Base-by-base conservation (phyloP, 2,888 invertebrate species). In the Tortrix viridana region DNA sequence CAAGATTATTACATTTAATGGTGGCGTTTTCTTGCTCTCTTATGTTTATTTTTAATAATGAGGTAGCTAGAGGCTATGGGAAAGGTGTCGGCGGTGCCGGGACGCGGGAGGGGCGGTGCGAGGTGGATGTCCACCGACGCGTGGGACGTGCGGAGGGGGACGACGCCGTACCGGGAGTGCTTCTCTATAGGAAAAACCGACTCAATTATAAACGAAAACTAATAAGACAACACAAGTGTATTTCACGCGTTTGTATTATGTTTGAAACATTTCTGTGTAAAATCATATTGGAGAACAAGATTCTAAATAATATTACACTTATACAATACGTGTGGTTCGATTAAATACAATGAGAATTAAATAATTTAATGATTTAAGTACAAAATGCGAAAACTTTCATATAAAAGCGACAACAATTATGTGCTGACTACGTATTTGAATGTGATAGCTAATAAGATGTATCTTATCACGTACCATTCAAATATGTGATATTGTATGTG, bases 121-220 rank as follows among this genome's bases (percentile, higher is more conserved):
- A 82, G 68, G 66, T 81, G 83, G 69, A 91, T 85, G 68, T 89
- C 82, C 75, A 88, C 79, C 38, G 84, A 80, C 32, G 89, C 90
- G 65, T 80, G 80, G 71, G 88, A 88, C 48, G 76, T 76, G 69
- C 74, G 90, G 68, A 90, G 86, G 37, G 88, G 86, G 19, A 85
- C 79, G 53, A 71, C 79, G 54, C 71, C 80, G 62, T 65, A 60
- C 56, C 70, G 70, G 65, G 67, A 64, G 41, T 68, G 77, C 60
- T 68, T 75, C 76, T 81, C 89, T 89, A 81, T 59, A 78, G 79
- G 69, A 71, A 79, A 71, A 76, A 71, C 63, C 47, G 58, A 47
- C 26, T 50, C 50, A 44, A 43, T 48, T 62, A 53, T 37, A 16
- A 52, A 58, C 18, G 14, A 14, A 37, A 32, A 54, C 23, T 22